These are phyloP conservation scores for Bergia sp. DNA, from an alignment of 92 coral and sea anemone species.

Conservation along the genomic window DNA sequence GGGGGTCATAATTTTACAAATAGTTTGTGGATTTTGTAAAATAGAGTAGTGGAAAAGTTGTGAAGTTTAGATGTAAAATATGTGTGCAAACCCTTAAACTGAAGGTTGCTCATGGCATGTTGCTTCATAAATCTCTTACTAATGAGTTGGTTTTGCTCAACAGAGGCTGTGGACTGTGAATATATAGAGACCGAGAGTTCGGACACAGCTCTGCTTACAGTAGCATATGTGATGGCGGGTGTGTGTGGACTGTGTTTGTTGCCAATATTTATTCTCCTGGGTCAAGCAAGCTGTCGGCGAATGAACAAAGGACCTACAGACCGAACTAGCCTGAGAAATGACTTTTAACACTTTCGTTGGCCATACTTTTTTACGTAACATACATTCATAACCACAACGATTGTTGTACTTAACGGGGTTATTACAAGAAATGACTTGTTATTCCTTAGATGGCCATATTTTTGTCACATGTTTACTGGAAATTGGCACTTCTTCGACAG, in stretches of 20 bases:
- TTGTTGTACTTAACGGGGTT: too few species aligned
- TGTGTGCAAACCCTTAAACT: neutral
- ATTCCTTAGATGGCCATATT: too few species aligned
- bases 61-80: too few species aligned
- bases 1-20: too few species aligned
- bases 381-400: neutral
- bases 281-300: conserved; percentile 86
- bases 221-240: conserved; percentile 99
- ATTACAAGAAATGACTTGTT: too few species aligned
- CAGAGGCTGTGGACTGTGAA: conserved; percentile 98
- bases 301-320: conserved; percentile 54
- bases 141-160: conserved; percentile 8
- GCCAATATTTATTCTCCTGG: conserved; percentile 93
- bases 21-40: too few species aligned
- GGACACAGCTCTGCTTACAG: conserved; percentile 95
- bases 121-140: neutral
- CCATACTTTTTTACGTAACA: neutral
- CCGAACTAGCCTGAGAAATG: conserved; percentile 43
- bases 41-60: too few species aligned
- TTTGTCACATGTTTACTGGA: too few species aligned
- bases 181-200: conserved; percentile 98
- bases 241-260: conserved; percentile 95
- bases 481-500: too few species aligned
- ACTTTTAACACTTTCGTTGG: conserved; percentile 31
- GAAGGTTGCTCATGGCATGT: neutral